Evolutionary conservation across 2,888 invertebrate species (phyloP), one percentile per base, ranked within the genome.

Genomic region (Alsophila aescularia): DNA sequence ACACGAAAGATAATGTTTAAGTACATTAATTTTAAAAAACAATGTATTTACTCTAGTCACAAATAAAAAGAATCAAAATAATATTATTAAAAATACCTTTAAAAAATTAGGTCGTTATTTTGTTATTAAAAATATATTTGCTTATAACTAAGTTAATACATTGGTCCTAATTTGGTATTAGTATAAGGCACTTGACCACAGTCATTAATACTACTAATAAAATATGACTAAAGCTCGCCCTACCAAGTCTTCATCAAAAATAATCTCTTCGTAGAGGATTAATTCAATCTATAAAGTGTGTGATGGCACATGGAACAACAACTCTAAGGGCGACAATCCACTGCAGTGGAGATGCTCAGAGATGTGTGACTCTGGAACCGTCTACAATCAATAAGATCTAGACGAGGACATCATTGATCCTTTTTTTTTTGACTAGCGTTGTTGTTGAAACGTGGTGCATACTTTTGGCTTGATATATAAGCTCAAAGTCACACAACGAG

Each of bases 111-210:
- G n/a, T n/a, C n/a, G n/a, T n/a, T 36, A 14, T 5, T 32, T 51
- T 27, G 14, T 3, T 35, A 12, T 39, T 41, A 18, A 16, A 36
- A 47, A 36, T 31, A 39, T n/a, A 43, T 16, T 52, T 51, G 60
- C 52, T 60, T 43, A 66, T 50, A 62, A 69, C 64, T 49, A 48
- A 12, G 44, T 54, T 52, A 51, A 49, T 52, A 63, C 58, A 79
- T 79, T 83, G 81, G 82, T 83, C 77, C 73, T 72, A 70, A 66
- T 82, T 83, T 83, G 82, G 82, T 80, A 75, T 77, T 58, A 58
- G 75, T 77, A 69, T 52, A 73, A 76, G 73, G 74, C 75, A 72
- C 74, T 32, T 0, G 40, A 52, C 32, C 40, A 44, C 29, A 15
- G 2, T 15, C n/a, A 41, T 50, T 39, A 18, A 52, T 44, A 43